Percentiles rank a stretch among this genome's conserved stretches.
Evolutionary conservation across 2,888 invertebrate species (phyloP).

Genomic region (Aquatica leii): DNA sequence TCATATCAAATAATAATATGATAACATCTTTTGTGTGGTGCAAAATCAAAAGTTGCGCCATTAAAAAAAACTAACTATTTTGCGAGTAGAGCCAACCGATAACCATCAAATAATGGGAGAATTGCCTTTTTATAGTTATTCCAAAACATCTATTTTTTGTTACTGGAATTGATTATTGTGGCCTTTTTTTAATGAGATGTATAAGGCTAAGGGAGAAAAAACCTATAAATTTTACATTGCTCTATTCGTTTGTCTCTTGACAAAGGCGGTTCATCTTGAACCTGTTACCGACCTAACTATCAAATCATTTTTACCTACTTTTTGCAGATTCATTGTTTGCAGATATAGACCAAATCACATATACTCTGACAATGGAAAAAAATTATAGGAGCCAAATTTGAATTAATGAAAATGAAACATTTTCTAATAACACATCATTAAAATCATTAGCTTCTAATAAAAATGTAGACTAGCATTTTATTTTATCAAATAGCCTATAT

Average conservation of each 20-base stretch:
- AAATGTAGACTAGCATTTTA: neutral
- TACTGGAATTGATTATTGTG: constrained; percentile 43
- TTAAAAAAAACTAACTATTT: no score
- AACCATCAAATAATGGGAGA: no score
- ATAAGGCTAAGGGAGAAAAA: constrained; percentile 26
- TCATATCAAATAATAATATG: no score
- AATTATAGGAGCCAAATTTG: constrained; percentile 48
- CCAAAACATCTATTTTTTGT: constrained; percentile 22
- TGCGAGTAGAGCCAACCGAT: constrained; percentile 26
- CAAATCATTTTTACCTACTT: constrained; percentile 47
- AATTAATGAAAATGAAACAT: neutral
- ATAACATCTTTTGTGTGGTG: no score
- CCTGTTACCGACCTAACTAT: no score
- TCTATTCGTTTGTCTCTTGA: constrained; percentile 45
- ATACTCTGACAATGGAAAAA: constrained; percentile 51
- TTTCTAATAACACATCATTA: neutral
- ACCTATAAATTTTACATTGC: constrained; percentile 43
- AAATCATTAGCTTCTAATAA: neutral
- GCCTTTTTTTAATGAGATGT: constrained; percentile 39
- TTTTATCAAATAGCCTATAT: neutral
- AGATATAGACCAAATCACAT: constrained; percentile 45
- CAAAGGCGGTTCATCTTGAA: constrained; percentile 46
- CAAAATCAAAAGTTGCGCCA: no score
- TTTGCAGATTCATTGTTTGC: constrained; percentile 47
- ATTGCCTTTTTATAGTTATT: constrained; percentile 4